Conservation (phyloP, 1,140 invertebrate species). For the Rhizoglyphus robini region DNA sequence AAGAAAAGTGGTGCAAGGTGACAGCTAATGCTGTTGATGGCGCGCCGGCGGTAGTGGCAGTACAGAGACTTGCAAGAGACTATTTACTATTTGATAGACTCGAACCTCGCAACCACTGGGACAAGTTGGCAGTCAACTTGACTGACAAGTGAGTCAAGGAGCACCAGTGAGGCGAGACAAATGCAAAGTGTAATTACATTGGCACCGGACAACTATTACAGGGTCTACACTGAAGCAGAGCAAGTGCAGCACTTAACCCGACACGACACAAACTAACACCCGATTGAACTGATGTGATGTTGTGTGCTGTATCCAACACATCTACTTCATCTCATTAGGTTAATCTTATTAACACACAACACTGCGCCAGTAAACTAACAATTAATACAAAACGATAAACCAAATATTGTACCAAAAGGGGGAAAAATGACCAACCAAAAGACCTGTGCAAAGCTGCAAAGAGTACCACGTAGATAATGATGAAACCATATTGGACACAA, state of each 20-base stretch:
- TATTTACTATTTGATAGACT: too few species aligned
- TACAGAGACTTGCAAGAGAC: neutral
- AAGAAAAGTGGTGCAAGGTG: too few species aligned
- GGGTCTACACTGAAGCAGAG: too few species aligned
- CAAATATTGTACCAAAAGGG: too few species aligned
- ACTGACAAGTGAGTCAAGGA: too few species aligned
- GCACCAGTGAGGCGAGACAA: neutral
- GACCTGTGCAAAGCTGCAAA: neutral
- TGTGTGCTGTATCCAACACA: neutral
- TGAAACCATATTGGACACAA: neutral
- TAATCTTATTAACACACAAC: slow-evolving; percentile 2
- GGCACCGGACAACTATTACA: neutral
- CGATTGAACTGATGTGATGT: too few species aligned
- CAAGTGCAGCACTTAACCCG: too few species aligned
- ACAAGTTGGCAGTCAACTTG: too few species aligned
- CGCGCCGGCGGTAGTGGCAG: neutral
- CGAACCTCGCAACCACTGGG: neutral
- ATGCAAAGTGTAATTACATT: neutral
- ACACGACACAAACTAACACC: too few species aligned
- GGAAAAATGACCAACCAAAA: neutral
- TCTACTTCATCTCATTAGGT: neutral
- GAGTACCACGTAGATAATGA: neutral
- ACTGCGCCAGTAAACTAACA: neutral
- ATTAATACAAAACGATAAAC: slow-evolving; percentile 3
- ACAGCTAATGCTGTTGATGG: too few species aligned